phyloP scores from a whole-genome alignment of 2,797 vertebrate species.

The Chloroceryle amazona region DNA sequence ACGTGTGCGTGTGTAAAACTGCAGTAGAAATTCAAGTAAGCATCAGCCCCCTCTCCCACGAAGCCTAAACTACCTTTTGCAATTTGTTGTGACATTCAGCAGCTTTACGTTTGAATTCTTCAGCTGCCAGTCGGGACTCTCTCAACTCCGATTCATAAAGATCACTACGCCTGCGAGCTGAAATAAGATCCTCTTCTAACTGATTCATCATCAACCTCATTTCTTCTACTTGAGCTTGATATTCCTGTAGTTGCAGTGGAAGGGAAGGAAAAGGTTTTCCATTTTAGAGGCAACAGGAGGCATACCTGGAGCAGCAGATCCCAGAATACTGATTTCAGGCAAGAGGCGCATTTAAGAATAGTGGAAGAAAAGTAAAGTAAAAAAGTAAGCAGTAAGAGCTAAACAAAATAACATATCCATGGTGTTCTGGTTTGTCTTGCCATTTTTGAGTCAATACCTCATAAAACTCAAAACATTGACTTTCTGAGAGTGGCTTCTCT shows the following conservation, averaged over 20 bases:
- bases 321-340: background rate
- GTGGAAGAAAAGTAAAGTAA: background rate
- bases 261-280: background rate
- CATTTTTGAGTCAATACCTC: background rate
- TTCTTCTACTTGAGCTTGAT: slow-evolving; percentile 97
- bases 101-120: slow-evolving; percentile 96
- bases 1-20: background rate
- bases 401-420: background rate
- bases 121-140: slow-evolving; percentile 92
- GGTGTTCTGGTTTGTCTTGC: background rate
- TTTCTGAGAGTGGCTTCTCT: background rate
- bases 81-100: slow-evolving; percentile 93
- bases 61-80: slow-evolving; percentile 88
- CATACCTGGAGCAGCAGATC: background rate
- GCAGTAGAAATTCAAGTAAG: background rate
- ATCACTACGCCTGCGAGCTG: slow-evolving; percentile 95
- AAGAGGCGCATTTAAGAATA: background rate
- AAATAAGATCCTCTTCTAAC: slow-evolving; percentile 96
- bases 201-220: slow-evolving; percentile 97
- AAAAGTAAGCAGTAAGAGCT: background rate
- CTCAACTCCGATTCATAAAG: slow-evolving; percentile 95
- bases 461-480: background rate
- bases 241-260: slow-evolving; percentile 85
- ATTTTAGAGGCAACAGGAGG: background rate
- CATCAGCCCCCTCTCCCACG: background rate